Percentiles rank a stretch among this genome's conserved stretches.
phyloP scores from a whole-genome alignment of 2,888 invertebrate genomes.

The Malacosoma neustria region DNA sequence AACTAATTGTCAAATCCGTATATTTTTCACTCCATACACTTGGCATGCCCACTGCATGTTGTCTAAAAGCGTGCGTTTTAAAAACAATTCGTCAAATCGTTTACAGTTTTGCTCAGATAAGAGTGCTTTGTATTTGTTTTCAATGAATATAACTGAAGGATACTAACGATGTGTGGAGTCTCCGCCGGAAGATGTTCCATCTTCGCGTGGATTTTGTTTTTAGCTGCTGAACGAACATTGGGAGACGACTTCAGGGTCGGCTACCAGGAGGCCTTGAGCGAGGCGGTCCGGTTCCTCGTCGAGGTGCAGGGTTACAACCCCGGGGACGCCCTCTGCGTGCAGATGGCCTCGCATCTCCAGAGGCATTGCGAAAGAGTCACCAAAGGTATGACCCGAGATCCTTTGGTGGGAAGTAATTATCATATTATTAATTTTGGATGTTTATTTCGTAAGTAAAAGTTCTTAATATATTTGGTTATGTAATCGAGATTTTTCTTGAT shows the following conservation, averaged over 20 bases:
- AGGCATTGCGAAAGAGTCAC: slow-evolving; percentile 82
- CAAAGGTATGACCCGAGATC: slow-evolving; percentile 52
- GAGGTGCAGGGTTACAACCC: slow-evolving; percentile 88
- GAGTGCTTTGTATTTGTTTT: slow-evolving; percentile 7
- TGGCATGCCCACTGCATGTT: too few species aligned
- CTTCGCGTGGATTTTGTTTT: slow-evolving; percentile 46
- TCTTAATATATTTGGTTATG: too few species aligned
- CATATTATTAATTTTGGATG: neutral
- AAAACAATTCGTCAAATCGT: slow-evolving; percentile 15
- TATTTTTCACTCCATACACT: too few species aligned
- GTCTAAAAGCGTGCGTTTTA: too few species aligned
- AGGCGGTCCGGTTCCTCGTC: slow-evolving; percentile 91
- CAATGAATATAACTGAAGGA: slow-evolving; percentile 27
- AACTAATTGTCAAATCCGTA: too few species aligned
- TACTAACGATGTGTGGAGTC: slow-evolving; percentile 42
- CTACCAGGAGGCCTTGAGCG: slow-evolving; percentile 93
- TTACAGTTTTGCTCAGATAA: slow-evolving; percentile 20
- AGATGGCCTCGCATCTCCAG: slow-evolving; percentile 87
- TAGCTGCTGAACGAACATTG: slow-evolving; percentile 47
- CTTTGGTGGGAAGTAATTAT: neutral
- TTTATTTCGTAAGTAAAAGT: neutral
- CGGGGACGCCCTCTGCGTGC: slow-evolving; percentile 86
- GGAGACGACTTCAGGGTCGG: slow-evolving; percentile 81
- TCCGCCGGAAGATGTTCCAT: slow-evolving; percentile 44
- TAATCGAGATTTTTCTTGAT: too few species aligned